Evolutionary conservation across 2,888 invertebrate genomes (phyloP), one percentile per base, ranked within the genome.

Genomic region (Dynastes maya): DNA sequence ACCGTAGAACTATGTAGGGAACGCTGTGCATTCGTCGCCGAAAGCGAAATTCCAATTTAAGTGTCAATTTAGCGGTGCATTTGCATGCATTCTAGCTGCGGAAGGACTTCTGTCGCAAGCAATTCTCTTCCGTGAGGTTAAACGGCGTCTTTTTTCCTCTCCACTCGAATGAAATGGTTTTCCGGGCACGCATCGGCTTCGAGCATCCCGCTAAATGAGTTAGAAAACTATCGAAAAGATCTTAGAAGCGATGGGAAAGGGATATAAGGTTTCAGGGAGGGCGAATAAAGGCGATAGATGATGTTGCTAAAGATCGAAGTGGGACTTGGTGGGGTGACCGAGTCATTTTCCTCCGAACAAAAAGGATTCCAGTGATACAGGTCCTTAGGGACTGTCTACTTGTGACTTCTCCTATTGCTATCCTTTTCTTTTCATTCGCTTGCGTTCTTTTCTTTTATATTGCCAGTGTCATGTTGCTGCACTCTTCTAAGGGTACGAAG

Each of bases 211-310:
- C 49, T 53, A 70, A 70, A 70, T 51, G 70, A 70, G 70, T 70
- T 70, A 70, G 70, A 70, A 70, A 70, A 70, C 70, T 70, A 70
- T 70, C 70, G 70, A 53, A 40, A 55, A 51, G 68, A 70, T 70
- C 68, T 51, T 51, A 70, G 68, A 13, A 53, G 53, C 16, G 16
- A 13, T 5, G 53, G 53, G 22, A 32, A 70, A n/a, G 13, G 5
- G 13, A 32, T 37, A 64, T 32, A 32, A 1, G 64, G 32, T 6
- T 11, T 5, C 13, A 5, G 64, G 16, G n/a, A 5, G 3, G 64
- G 40, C 37, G 37, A 64, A 64, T 55, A 55, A 40, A 40, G 32
- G 32, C 64, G 64, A 64, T 5, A 32, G 40, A 64, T 64, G 64
- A 64, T 64, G 64, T 64, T 64, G 64, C 64, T 64, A 64, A 64